Base-by-base conservation (phyloP, 2,113 vertebrate genomes). In the Amazona vittata region DNA sequence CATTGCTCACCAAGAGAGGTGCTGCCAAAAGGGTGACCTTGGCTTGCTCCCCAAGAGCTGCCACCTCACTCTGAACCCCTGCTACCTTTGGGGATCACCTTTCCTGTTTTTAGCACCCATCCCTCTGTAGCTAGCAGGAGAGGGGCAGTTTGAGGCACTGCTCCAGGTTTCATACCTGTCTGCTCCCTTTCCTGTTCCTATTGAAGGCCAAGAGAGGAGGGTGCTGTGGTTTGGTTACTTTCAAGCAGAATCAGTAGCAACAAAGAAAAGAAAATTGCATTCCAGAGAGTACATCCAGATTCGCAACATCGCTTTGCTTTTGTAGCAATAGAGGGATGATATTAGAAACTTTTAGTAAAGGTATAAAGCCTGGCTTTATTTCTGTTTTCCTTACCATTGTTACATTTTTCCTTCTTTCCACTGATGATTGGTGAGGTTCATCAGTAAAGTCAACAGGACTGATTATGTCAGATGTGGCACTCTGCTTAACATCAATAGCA, bases 241-340 rank as follows among this genome's bases (percentile, higher is more conserved):
- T 70, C 43, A 73, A 80, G 75, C 39, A 86, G 84, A 90, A 86
- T 80, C 76, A 86, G n/a, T n/a, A 7, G 70, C 78, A 93, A 90
- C 62, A 60, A 92, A 86, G 77, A 79, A 85, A 90, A 83, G 26
- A 93, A 90, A 89, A 90, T 76, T 94, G 44, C 28, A 49, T 43
- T 84, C 50, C 60, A 69, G 53, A 86, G 64, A 43, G 17, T 37
- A 39, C 74, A 77, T 53, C 78, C 76, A 94, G 78, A 89, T 90
- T 71, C 60, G 43, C 86, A 83, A 79, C 33, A 63, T 76, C 59
- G 18, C 26, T 94, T 76, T 52, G 29, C 60, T 94, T 82, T 94
- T 92, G 71, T 53, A 85, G 71, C 85, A 91, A 46, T 17, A 77
- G 64, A 62, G 43, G 69, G 49, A 82, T 80, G 73, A 71, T 70